Evolutionary conservation across 2,797 vertebrate genomes (phyloP).

Genomic region (Eurystomus glaucurus): DNA sequence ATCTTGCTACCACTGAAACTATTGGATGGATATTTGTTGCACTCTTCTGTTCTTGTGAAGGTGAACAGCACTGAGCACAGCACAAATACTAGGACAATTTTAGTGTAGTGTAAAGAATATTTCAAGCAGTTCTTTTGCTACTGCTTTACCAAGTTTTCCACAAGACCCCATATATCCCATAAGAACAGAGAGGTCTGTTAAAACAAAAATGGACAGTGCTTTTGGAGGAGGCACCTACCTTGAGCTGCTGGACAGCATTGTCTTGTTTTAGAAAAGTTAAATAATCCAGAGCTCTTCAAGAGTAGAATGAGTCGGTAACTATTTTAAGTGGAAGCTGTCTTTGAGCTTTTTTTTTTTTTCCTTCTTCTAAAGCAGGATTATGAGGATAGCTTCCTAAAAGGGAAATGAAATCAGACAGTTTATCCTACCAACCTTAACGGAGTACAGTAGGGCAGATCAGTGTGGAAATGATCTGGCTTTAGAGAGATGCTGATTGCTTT

Average conservation of each 20-base stretch:
- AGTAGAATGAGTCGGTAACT: slow-evolving; percentile 2
- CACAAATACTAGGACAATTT: background rate
- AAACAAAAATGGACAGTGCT: background rate
- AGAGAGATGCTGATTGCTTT: background rate
- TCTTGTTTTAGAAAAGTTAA: background rate
- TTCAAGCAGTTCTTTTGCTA: background rate
- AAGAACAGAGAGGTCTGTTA: background rate
- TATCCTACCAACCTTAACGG: slow-evolving; percentile 45
- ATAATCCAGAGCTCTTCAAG: slow-evolving; percentile 6
- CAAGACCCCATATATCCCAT: accelerated
- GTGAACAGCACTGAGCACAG: background rate
- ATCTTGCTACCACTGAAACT: background rate
- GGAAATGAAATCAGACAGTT: slow-evolving; percentile 60
- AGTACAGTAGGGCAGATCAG: background rate
- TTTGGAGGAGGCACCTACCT: background rate
- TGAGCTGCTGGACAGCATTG: background rate
- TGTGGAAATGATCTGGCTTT: background rate
- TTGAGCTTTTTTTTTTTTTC: background rate
- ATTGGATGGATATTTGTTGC: background rate
- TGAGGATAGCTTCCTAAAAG: slow-evolving; percentile 62
- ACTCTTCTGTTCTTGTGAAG: background rate
- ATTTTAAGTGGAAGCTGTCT: slow-evolving; percentile 33
- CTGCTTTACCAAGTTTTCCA: background rate
- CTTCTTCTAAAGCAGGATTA: slow-evolving; percentile 59
- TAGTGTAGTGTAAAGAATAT: background rate